Percentiles rank a stretch among this genome's conserved stretches.
Conservation (phyloP, 2,888 invertebrate genomes). For the Pegoplata infirma region DNA sequence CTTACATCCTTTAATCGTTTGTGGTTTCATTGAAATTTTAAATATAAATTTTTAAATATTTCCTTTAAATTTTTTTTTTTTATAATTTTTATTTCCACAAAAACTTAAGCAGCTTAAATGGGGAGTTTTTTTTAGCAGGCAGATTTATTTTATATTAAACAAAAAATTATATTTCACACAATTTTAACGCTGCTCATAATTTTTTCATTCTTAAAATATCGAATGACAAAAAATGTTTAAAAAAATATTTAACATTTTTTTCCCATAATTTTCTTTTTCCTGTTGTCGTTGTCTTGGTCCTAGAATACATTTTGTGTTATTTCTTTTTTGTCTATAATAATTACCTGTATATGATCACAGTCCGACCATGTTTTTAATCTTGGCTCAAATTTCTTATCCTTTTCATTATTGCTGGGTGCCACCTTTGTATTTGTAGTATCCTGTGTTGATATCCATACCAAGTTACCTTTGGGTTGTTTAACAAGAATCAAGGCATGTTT, state of each 20-base stretch:
- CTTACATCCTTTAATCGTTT: too few relatives aligned
- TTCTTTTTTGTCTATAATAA: conserved; percentile 65
- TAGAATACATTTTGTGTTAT: too few relatives aligned
- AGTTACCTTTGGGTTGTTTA: conserved; percentile 89
- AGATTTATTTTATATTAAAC: neutral
- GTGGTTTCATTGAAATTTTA: too few relatives aligned
- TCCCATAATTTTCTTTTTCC: too few relatives aligned
- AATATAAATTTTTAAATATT: too few relatives aligned
- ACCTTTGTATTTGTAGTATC: conserved; percentile 82
- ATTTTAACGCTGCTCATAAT: neutral
- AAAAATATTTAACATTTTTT: too few relatives aligned
- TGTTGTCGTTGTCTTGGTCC: neutral
- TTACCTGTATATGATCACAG: conserved; percentile 88
- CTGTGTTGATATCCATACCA: conserved; percentile 90
- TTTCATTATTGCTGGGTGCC: conserved; percentile 80
- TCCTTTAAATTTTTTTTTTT: too few relatives aligned
- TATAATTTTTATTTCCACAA: neutral
- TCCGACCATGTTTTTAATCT: conserved; percentile 87
- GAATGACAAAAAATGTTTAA: neutral
- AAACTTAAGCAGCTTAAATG: neutral
- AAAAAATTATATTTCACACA: neutral
- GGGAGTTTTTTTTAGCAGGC: neutral
- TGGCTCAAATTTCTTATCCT: conserved; percentile 80
- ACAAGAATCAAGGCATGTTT: conserved; percentile 93
- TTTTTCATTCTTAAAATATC: neutral